Conservation (phyloP, 1,140 invertebrate genomes). For the Alviniconcha marisindica region DNA sequence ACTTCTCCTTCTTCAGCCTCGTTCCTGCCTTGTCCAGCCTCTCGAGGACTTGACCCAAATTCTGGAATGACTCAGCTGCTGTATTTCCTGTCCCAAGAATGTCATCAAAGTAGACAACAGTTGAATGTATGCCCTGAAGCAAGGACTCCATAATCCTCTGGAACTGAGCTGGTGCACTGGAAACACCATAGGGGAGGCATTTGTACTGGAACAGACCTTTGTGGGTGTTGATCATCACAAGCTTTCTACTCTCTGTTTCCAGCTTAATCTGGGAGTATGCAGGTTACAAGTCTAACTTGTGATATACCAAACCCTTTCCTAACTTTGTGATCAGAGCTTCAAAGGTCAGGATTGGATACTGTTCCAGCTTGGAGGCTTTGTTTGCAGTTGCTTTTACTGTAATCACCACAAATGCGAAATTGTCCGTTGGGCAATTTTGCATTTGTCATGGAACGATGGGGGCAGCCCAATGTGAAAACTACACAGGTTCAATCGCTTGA, state of each 20-base stretch:
- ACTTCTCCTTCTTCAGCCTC: too few species aligned
- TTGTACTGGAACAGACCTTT: slow-evolving; percentile 75
- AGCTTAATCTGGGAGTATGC: slow-evolving; percentile 58
- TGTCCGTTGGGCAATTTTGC: slow-evolving; percentile 61
- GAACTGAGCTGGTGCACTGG: too few species aligned
- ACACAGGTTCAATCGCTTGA: slow-evolving; percentile 48
- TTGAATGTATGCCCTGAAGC: too few species aligned
- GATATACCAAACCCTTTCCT: too few species aligned
- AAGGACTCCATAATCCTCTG: too few species aligned
- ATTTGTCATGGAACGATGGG: slow-evolving; percentile 72
- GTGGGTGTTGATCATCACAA: slow-evolving; percentile 64
- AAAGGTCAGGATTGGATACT: slow-evolving; percentile 58
- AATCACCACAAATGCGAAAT: too few species aligned
- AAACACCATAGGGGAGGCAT: too few species aligned
- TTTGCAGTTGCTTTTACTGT: slow-evolving; percentile 73
- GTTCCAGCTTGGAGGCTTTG: slow-evolving; percentile 45
- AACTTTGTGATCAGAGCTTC: slow-evolving; percentile 62
- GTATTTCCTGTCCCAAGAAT: too few species aligned
- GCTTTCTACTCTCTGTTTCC: slow-evolving; percentile 28
- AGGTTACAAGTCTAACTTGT: slow-evolving; percentile 58
- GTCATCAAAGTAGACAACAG: too few species aligned
- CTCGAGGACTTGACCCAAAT: too few species aligned
- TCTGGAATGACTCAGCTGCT: too few species aligned
- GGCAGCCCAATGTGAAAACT: slow-evolving; percentile 66
- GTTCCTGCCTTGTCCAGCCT: too few species aligned